Evolutionary conservation across 2,888 invertebrate genomes (phyloP), one percentile per base, ranked within the genome.

Genomic region (Conchocele bisecta): DNA sequence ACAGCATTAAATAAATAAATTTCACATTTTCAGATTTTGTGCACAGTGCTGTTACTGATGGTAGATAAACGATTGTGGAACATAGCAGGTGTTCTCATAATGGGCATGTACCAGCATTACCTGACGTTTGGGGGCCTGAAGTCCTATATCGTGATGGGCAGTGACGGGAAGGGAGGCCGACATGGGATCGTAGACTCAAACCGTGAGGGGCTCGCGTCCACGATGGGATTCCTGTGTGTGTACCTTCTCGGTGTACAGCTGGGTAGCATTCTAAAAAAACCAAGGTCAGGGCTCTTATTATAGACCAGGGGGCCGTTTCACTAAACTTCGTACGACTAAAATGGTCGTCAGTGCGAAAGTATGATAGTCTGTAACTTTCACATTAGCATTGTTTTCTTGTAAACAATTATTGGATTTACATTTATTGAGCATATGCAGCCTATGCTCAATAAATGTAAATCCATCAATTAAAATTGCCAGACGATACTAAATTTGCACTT

Each of bases 131-230:
- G 59, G 41, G 94, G 94, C 0, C 87, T 96, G n/a, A 93, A 94
- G 74, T 90, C 93, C 0, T 97, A 86, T 93, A 94, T 97, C 0
- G 93, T 96, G 83, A 92, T 81, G 17, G 89, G 89, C 5, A 35
- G 53, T 5, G 86, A 88, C 71, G 87, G 88, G 1, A 46, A 63
- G 4, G 89, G 84, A 3, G 77, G 81, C 5, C 74, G 90, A 56
- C 90, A 91, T 41, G 93, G 92, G 60, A 92, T 97, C 33, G 75
- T 98, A 5, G 92, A 94, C 46, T 96, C 98, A 0, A 99, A 99
- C 91, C 94, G 96, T 65, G 99, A 99, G 92, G 99, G 99, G 0
- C 91, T 99, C 39, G 93, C 94, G 24, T 98, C 98, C 0, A 92
- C 95, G 37, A 92, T 95, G 0, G 98, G 99, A 1, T 98, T 96